Percentiles rank a stretch among this genome's conserved stretches.
These are phyloP conservation scores for Pica pica DNA, from an alignment of 2,113 vertebrate species.

Conservation along the genomic window DNA sequence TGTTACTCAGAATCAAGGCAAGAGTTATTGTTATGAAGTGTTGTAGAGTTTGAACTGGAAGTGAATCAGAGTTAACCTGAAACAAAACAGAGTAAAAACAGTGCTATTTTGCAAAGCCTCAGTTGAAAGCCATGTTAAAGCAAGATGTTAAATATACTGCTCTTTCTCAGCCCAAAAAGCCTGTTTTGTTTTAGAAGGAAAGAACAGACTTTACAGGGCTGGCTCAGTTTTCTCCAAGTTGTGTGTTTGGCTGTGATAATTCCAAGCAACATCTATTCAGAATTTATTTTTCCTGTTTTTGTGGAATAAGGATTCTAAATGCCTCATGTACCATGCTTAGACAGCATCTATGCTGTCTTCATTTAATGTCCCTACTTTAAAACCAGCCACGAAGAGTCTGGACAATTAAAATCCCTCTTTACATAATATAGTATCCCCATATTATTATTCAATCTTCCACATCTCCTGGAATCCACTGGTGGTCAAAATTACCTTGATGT, in stretches of 20 bases:
- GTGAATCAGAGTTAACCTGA: background rate
- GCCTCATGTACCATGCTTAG: background rate
- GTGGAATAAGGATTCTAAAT: background rate
- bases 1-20: background rate
- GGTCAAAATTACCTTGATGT: background rate
- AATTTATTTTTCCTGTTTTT: background rate
- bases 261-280: background rate
- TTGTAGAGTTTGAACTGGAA: background rate
- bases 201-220: background rate
- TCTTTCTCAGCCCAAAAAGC: background rate
- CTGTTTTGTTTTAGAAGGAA: background rate
- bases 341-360: background rate
- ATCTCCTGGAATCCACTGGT: background rate
- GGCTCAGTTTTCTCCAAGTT: background rate
- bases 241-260: background rate
- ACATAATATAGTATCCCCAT: background rate
- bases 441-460: background rate
- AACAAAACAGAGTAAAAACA: background rate
- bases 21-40: background rate
- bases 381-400: background rate
- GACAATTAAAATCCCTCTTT: background rate
- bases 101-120: background rate
- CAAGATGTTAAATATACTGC: background rate
- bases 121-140: constrained; percentile 1
- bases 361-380: background rate